These are phyloP conservation scores for Macrophya annulata DNA, from an alignment of 2,888 invertebrate genomes.

Conservation along the genomic window DNA sequence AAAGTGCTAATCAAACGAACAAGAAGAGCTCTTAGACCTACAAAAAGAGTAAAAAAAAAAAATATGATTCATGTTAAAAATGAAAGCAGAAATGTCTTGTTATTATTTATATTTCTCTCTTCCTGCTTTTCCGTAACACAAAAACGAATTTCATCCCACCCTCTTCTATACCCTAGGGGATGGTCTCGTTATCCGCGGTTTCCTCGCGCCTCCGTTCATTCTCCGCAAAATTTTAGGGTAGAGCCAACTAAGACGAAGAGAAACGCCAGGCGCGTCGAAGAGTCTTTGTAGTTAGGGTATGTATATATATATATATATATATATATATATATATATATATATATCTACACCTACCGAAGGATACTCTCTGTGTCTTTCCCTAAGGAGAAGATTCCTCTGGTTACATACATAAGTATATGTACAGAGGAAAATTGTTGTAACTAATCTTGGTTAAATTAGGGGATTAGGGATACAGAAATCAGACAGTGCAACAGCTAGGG, in stretches of 20 bases:
- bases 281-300: background rate
- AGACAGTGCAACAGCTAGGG: background rate
- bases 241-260: background rate
- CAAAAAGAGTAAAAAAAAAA: background rate
- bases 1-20: background rate
- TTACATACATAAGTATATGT: background rate
- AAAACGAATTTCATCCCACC: background rate
- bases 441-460: slow-evolving; percentile 15
- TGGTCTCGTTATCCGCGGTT: background rate
- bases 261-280: background rate
- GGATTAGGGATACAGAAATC: background rate
- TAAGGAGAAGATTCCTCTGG: background rate
- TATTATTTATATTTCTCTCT: background rate
- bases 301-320: no score
- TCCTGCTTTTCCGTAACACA: background rate
- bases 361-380: background rate
- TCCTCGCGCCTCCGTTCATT: slow-evolving; percentile 8
- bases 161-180: background rate
- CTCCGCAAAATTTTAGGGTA: background rate
- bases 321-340: no score
- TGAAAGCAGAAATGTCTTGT: background rate
- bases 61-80: background rate
- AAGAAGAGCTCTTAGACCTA: background rate
- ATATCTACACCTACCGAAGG: no score
- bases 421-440: slow-evolving; percentile 22